These are phyloP conservation scores for human (Homo sapiens) DNA, from an alignment of 2,113 vertebrate genomes.

Conservation along the genomic window DNA sequence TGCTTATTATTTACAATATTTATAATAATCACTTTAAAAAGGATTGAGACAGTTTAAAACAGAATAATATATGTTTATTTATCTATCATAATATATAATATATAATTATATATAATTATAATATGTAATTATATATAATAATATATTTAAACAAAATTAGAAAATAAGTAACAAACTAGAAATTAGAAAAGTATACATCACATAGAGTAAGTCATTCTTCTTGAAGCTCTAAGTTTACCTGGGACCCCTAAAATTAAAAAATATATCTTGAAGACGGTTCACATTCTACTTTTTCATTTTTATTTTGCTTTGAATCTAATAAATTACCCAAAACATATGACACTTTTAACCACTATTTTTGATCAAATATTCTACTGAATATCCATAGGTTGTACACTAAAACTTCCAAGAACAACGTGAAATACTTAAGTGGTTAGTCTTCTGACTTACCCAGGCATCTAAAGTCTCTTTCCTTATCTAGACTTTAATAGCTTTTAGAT, in stretches of 20 bases:
- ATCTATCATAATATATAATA: too few relatives aligned
- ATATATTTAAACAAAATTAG: background rate
- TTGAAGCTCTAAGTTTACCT: background rate
- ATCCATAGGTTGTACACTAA: background rate
- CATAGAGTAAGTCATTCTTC: background rate
- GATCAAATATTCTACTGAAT: background rate
- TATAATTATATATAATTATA: too few relatives aligned
- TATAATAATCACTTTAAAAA: background rate
- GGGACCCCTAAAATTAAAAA: slow-evolving; percentile 10
- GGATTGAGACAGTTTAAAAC: background rate
- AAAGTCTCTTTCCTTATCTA: background rate
- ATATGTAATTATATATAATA: too few relatives aligned
- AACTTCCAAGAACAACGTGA: background rate
- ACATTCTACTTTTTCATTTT: background rate
- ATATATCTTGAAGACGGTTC: background rate
- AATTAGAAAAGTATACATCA: background rate
- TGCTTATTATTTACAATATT: background rate
- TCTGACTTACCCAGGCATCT: background rate
- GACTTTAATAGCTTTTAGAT: background rate
- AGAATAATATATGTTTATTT: background rate
- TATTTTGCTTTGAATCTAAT: background rate
- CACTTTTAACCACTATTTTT: background rate
- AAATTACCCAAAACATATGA: slow-evolving; percentile 3
- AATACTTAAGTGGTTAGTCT: background rate
- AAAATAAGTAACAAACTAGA: background rate